These are phyloP conservation scores for Hippopotamus amphibius DNA, from an alignment of 2,113 vertebrate species.

Conservation along the genomic window DNA sequence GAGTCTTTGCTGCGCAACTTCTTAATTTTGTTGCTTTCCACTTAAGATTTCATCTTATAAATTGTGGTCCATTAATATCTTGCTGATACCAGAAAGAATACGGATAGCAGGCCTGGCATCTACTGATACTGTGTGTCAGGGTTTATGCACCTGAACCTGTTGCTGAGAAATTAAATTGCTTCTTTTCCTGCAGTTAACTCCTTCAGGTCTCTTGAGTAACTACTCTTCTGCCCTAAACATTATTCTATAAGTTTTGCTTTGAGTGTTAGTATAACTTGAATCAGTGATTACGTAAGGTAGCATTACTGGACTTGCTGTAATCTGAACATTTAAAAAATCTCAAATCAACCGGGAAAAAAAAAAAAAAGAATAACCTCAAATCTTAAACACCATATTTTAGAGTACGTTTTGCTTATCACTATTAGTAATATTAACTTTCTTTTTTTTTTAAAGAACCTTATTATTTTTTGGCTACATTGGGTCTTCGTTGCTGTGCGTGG, in stretches of 20 bases:
- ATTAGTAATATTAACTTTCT: slow-evolving; percentile 36
- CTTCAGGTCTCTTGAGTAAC: slow-evolving; percentile 34
- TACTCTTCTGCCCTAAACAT: not conserved
- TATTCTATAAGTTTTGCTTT: slow-evolving; percentile 8
- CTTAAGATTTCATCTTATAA: slow-evolving; percentile 62
- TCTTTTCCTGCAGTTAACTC: slow-evolving; percentile 26
- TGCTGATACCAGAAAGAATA: slow-evolving; percentile 57
- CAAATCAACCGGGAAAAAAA: not conserved
- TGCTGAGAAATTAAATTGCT: slow-evolving; percentile 54
- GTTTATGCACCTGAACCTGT: not conserved
- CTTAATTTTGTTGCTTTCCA: slow-evolving; percentile 66
- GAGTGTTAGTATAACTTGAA: slow-evolving; percentile 16
- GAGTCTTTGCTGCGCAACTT: not conserved
- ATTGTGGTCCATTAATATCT: slow-evolving; percentile 65
- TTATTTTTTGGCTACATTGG: no score
- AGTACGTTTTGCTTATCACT: not conserved
- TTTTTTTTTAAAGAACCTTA: no score
- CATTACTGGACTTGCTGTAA: slow-evolving; percentile 1
- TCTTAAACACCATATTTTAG: slow-evolving; percentile 21
- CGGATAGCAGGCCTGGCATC: not conserved
- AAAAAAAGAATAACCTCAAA: not conserved
- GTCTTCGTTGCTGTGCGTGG: no score
- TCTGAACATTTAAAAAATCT: not conserved
- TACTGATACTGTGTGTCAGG: not conserved
- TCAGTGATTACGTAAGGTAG: not conserved